phyloP scores from a whole-genome alignment of 1,140 invertebrate genomes.

The Drosophila lacertosa region DNA sequence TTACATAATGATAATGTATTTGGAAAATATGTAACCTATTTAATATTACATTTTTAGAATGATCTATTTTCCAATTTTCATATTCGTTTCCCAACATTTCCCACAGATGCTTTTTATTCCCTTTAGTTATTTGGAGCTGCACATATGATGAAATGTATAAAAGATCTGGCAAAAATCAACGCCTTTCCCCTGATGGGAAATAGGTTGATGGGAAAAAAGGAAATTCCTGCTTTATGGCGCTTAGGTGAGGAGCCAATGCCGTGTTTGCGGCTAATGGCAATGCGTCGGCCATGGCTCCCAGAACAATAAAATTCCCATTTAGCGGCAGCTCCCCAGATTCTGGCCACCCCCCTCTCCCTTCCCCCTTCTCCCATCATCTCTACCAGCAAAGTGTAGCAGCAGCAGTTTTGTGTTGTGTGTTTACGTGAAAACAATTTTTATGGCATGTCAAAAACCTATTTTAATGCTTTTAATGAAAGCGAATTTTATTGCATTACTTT shows the following conservation, averaged over 20 bases:
- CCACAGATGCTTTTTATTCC: slow-evolving; percentile 24
- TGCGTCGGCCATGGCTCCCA: slow-evolving; percentile 72
- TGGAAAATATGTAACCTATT: too few species aligned
- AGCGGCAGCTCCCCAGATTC: slow-evolving; percentile 22
- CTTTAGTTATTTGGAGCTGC: slow-evolving; percentile 28
- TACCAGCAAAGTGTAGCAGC: slow-evolving; percentile 54
- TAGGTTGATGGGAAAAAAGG: not conserved
- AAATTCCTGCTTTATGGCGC: slow-evolving; percentile 52
- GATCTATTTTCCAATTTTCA: not conserved
- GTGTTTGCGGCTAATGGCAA: slow-evolving; percentile 71
- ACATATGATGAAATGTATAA: slow-evolving; percentile 25
- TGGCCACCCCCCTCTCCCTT: not conserved
- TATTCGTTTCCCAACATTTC: too few species aligned
- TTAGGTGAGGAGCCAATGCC: slow-evolving; percentile 64
- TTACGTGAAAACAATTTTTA: slow-evolving; percentile 82
- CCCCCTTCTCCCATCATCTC: not conserved
- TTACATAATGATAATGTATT: too few species aligned
- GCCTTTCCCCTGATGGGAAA: slow-evolving; percentile 13
- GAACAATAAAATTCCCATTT: slow-evolving; percentile 82
- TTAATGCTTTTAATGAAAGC: slow-evolving; percentile 82
- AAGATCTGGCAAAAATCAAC: slow-evolving; percentile 28
- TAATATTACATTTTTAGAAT: not conserved
- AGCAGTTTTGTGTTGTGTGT: slow-evolving; percentile 67
- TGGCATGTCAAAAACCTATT: slow-evolving; percentile 82
- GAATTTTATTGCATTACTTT: slow-evolving; percentile 82